These are phyloP conservation scores for Meteorus sp. DNA, from an alignment of 1,140 invertebrate species.

Conservation along the genomic window DNA sequence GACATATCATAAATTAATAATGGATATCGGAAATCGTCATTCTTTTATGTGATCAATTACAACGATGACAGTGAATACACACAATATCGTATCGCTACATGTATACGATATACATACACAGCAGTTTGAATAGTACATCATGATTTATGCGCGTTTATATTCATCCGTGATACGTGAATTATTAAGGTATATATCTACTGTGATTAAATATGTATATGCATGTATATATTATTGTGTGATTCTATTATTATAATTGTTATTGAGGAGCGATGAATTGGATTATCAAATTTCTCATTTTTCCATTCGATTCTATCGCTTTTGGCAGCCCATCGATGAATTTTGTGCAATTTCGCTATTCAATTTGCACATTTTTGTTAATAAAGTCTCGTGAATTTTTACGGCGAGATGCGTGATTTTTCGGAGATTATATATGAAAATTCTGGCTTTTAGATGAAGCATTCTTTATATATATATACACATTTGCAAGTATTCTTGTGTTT, in stretches of 20 bases:
- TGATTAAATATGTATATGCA: too few species aligned
- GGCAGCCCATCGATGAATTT: slow-evolving; percentile 17
- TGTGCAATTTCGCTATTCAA: background rate
- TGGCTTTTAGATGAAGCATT: background rate
- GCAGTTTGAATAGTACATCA: background rate
- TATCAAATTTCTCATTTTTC: background rate
- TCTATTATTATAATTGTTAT: background rate
- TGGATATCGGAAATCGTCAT: background rate
- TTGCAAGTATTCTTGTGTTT: background rate
- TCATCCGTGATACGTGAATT: background rate
- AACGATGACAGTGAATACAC: background rate
- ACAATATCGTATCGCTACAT: too few species aligned
- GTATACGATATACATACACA: background rate
- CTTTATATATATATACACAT: slow-evolving; percentile 9
- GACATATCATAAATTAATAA: background rate
- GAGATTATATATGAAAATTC: background rate
- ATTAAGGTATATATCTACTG: background rate
- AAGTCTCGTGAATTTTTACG: too few species aligned
- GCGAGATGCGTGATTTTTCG: too few species aligned
- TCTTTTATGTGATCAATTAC: background rate
- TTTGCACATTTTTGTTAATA: background rate
- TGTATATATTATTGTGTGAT: background rate
- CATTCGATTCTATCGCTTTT: background rate
- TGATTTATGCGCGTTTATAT: background rate
- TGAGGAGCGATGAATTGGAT: background rate